phyloP scores from a whole-genome alignment of 2,113 vertebrate species.

The Proteles cristata region DNA sequence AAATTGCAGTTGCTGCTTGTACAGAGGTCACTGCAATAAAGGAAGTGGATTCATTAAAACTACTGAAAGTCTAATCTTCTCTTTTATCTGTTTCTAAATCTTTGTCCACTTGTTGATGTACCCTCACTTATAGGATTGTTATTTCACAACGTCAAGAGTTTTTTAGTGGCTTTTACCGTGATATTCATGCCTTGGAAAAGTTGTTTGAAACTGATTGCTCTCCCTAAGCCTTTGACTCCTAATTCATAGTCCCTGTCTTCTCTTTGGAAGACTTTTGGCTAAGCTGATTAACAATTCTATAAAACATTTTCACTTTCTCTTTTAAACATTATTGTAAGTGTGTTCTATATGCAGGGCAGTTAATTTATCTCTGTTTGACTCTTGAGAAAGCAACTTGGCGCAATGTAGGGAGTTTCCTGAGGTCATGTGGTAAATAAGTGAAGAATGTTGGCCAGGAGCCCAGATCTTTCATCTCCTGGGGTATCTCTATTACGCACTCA shows the following conservation, averaged over 20 bases:
- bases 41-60: slow-evolving; percentile 85
- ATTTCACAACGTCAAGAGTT: background rate
- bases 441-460: background rate
- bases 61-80: slow-evolving; percentile 54
- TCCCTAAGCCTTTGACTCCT: rapidly evolving
- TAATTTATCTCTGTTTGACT: background rate
- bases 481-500: background rate
- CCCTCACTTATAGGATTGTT: background rate
- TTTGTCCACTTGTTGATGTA: background rate
- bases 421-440: background rate
- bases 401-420: background rate
- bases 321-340: background rate
- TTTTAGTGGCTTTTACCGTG: background rate
- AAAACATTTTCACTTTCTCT: slow-evolving; percentile 32
- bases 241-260: background rate
- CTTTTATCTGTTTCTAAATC: slow-evolving; percentile 20
- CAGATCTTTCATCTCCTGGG: background rate
- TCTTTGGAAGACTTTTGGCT: slow-evolving; percentile 11
- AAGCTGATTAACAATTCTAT: slow-evolving; percentile 16
- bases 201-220: background rate
- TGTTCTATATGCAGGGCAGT: background rate
- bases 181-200: background rate
- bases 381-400: background rate
- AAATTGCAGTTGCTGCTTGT: slow-evolving; percentile 97
- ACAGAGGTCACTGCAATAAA: slow-evolving; percentile 91